Conservation (phyloP, 2,797 vertebrate genomes). For the Centropyge bicolor region DNA sequence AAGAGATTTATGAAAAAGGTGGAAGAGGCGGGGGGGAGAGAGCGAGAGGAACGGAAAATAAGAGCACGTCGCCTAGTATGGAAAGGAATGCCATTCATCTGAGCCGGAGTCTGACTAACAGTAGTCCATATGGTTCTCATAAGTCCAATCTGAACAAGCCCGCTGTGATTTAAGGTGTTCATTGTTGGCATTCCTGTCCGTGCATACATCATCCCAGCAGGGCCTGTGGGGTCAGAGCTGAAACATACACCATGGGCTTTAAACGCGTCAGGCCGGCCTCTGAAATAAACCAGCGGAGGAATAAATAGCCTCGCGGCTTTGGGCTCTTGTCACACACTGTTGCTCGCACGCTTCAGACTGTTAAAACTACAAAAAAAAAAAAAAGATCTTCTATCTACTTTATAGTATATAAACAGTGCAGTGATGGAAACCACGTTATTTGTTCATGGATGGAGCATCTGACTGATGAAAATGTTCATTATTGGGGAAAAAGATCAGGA, state of each 20-base stretch:
- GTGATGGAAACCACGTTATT: neutral
- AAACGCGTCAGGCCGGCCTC: constrained; percentile 34
- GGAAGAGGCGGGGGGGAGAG: neutral
- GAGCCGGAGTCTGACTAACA: constrained; percentile 61
- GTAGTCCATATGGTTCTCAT: constrained; percentile 79
- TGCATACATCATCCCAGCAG: constrained; percentile 64
- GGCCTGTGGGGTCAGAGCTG: constrained; percentile 60
- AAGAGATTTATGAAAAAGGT: constrained; percentile 61
- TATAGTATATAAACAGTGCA: neutral
- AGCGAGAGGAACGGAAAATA: constrained; percentile 55
- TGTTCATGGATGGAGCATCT: neutral
- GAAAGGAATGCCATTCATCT: constrained; percentile 80
- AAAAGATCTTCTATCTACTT: neutral
- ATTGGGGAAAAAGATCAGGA: neutral
- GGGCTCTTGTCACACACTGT: constrained; percentile 40
- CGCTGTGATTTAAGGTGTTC: constrained; percentile 76
- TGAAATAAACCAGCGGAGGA: constrained; percentile 63
- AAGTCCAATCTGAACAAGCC: constrained; percentile 62
- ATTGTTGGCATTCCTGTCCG: constrained; percentile 74
- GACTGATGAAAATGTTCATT: neutral
- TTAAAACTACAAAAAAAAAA: neutral
- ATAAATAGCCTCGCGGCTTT: constrained; percentile 57
- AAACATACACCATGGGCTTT: constrained; percentile 54
- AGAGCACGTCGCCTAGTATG: constrained; percentile 71
- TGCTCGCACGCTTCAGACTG: constrained; percentile 10